Evolutionary conservation across 2,888 invertebrate species (phyloP).

Genomic region (Sussaba pulchella): DNA sequence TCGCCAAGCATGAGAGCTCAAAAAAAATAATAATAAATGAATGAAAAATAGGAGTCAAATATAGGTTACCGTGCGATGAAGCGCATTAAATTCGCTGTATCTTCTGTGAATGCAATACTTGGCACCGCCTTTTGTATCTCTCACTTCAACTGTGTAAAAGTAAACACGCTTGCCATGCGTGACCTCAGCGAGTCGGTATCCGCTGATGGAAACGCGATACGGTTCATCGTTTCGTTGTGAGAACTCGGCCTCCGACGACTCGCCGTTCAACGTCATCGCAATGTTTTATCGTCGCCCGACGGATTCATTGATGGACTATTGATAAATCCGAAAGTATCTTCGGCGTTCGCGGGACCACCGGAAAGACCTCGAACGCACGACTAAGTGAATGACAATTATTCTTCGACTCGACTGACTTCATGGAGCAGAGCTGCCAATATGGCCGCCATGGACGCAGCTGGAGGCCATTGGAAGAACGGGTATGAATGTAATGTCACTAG

Average conservation of each 20-base stretch:
- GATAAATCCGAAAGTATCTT: too few species aligned
- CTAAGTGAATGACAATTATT: too few species aligned
- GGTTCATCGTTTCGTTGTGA: conserved; percentile 77
- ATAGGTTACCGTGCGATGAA: conserved; percentile 86
- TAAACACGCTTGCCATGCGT: conserved; percentile 84
- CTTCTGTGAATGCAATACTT: conserved; percentile 85
- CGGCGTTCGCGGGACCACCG: too few species aligned
- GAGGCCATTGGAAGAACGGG: too few species aligned
- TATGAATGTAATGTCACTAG: too few species aligned
- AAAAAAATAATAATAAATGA: background rate
- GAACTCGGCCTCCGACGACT: conserved; percentile 58
- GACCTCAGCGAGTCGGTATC: conserved; percentile 83
- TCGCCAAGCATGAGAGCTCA: background rate
- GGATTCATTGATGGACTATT: background rate
- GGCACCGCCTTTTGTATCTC: conserved; percentile 79
- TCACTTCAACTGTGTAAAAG: conserved; percentile 84
- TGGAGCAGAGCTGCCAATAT: too few species aligned
- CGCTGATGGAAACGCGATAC: conserved; percentile 83
- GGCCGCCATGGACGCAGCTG: too few species aligned
- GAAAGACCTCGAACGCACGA: too few species aligned
- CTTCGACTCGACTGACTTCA: too few species aligned
- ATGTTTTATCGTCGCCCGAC: conserved; percentile 1
- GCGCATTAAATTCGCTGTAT: conserved; percentile 86
- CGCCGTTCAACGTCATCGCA: conserved; percentile 65
- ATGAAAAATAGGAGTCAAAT: conserved; percentile 59